Base-by-base conservation (phyloP, 2,113 vertebrate species). In the Rhabdornis inornatus region DNA sequence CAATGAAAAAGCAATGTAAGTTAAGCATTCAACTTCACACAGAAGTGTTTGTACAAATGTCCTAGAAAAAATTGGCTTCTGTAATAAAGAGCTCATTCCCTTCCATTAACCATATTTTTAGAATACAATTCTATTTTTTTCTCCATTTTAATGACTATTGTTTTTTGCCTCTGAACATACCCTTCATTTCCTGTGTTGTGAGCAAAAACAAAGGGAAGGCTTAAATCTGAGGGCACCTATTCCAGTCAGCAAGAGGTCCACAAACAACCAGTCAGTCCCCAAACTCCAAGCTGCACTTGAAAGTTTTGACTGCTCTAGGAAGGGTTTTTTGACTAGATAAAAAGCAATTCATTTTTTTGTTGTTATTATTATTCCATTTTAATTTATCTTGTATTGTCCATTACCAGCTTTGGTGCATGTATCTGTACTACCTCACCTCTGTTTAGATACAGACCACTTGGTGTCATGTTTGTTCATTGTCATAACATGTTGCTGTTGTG, bases 191-290 rank as follows among this genome's bases (percentile, higher is more conserved):
- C 20, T 80, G 12, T 23, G 44, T 39, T 74, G 5, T 65, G 35
- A 88, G 31, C 18, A 83, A 75, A 86, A 90, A 39, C 4, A 59
- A 47, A 57, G 13, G 6, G 31, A 79, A 55, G 13, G 21, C 8
- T 77, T 60, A n/a, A 45, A 39, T 70, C 33, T 7, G 3, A 78
- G 10, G 16, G 13, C 15, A 64, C 13, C 22, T 64, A 8, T 8
- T 77, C 13, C n/a, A 6, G 1, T 27, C 59, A 79, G 44, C 0
- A 0, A 69, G 17, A 66, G 27, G 4, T n/a, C 11, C 50, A 5
- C 8, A 55, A 45, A 59, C 17, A 60, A 61, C 31, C 6, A 28
- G 31, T 50, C 22, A 33, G 27, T 33, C 44, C 12, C 10, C 31
- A 60, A n/a, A 45, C 19, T 33, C 19, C 50, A 80, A 40, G 24